Conservation (phyloP, 1,140 invertebrate genomes). For the Hydropsyche tenuis region DNA sequence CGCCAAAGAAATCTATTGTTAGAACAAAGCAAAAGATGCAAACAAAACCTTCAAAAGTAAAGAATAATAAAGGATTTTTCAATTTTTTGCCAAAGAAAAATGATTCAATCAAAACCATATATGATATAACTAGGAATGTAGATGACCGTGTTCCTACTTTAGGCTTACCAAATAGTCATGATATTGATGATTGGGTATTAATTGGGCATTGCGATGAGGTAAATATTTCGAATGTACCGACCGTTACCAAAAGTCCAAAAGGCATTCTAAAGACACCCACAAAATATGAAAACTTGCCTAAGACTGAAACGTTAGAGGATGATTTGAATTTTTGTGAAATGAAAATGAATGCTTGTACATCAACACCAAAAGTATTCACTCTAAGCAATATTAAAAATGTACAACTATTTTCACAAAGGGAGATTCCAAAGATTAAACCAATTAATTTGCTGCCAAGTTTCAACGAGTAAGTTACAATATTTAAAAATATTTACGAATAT, state of each 20-base stretch:
- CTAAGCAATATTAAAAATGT: conserved; percentile 55
- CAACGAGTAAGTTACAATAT: conserved; percentile 45
- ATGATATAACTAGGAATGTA: conserved; percentile 55
- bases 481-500: conserved; percentile 2
- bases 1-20: conserved; percentile 55
- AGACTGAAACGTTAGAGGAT: conserved; percentile 48
- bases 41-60: conserved; percentile 52
- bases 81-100: conserved; percentile 57
- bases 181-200: conserved; percentile 56
- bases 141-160: conserved; percentile 59
- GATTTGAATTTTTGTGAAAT: conserved; percentile 56
- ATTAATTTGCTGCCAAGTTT: conserved; percentile 47
- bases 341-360: conserved; percentile 59
- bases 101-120: conserved; percentile 51
- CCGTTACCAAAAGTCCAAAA: conserved; percentile 52
- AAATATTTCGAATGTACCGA: conserved; percentile 54
- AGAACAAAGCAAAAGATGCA: conserved; percentile 53
- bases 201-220: conserved; percentile 56
- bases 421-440: conserved; percentile 53
- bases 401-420: conserved; percentile 54
- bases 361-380: conserved; percentile 60
- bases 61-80: conserved; percentile 52
- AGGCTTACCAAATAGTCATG: conserved; percentile 55
- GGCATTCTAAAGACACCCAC: conserved; percentile 52
- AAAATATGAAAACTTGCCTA: conserved; percentile 28